Conservation (phyloP, 1,140 invertebrate species). For the Helicoverpa zea region DNA sequence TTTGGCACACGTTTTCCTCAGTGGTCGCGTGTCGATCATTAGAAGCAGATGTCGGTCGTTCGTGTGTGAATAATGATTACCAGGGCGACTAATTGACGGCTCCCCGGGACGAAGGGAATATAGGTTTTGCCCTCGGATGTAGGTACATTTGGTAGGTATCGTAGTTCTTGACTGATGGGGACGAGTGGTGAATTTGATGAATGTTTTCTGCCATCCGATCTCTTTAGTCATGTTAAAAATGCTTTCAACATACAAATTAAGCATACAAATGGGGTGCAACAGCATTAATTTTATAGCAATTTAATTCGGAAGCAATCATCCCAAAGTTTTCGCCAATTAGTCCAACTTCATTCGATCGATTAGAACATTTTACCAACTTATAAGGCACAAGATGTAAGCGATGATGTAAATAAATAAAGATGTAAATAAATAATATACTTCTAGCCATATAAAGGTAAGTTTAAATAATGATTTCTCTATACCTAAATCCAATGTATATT, state of each 20-base stretch:
- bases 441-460: no score
- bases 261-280: not conserved
- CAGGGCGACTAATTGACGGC: conserved; percentile 43
- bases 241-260: not conserved
- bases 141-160: not conserved
- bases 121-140: not conserved
- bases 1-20: not conserved
- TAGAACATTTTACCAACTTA: not conserved
- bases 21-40: conserved; percentile 46
- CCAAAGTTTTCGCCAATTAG: conserved; percentile 40
- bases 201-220: no score
- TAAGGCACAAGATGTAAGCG: no score
- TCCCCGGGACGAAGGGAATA: conserved; percentile 28
- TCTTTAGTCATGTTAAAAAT: not conserved
- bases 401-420: no score
- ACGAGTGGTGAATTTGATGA: no score
- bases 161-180: not conserved
- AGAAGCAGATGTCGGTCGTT: conserved; percentile 47
- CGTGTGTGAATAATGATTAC: conserved; percentile 50
- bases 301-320: conserved; percentile 2
- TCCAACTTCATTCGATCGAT: conserved; percentile 34
- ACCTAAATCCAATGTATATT: no score
- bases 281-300: not conserved
- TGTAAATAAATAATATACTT: no score
- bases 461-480: no score